These are phyloP conservation scores for Coelinius sp. DNA, from an alignment of 2,888 invertebrate genomes.

Conservation along the genomic window DNA sequence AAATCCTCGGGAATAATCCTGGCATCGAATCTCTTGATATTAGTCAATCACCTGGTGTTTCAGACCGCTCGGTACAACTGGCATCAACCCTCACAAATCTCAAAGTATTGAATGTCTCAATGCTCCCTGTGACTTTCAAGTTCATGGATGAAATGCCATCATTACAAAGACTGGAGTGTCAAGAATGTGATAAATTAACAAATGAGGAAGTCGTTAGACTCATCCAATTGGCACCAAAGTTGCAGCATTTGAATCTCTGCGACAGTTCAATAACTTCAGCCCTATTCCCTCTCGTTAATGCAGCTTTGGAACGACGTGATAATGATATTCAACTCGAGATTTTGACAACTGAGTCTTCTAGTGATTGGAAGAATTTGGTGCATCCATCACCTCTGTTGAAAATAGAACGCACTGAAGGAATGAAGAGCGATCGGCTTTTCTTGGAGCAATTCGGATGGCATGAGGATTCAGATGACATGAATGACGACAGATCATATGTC, in stretches of 20 bases:
- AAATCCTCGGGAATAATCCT: neutral
- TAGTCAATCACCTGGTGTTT: neutral
- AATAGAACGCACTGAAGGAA: too few species aligned
- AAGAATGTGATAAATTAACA: neutral
- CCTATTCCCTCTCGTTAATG: neutral
- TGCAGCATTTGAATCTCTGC: neutral
- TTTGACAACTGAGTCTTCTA: neutral
- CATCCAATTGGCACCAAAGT: neutral
- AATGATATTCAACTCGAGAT: neutral
- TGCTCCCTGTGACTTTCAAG: neutral
- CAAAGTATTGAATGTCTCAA: neutral
- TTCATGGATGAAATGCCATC: neutral
- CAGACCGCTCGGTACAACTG: neutral
- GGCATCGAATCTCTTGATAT: neutral
- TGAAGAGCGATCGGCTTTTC: too few species aligned
- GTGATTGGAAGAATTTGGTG: neutral
- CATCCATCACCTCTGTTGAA: neutral
- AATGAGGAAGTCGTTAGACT: neutral
- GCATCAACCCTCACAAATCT: neutral
- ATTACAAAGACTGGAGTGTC: neutral
- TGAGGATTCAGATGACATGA: too few species aligned
- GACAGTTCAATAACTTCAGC: neutral
- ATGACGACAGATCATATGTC: too few species aligned
- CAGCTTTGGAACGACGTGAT: neutral
- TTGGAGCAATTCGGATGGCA: too few species aligned